Conservation (phyloP, 2,797 vertebrate species). For the Ibycter americanus region DNA sequence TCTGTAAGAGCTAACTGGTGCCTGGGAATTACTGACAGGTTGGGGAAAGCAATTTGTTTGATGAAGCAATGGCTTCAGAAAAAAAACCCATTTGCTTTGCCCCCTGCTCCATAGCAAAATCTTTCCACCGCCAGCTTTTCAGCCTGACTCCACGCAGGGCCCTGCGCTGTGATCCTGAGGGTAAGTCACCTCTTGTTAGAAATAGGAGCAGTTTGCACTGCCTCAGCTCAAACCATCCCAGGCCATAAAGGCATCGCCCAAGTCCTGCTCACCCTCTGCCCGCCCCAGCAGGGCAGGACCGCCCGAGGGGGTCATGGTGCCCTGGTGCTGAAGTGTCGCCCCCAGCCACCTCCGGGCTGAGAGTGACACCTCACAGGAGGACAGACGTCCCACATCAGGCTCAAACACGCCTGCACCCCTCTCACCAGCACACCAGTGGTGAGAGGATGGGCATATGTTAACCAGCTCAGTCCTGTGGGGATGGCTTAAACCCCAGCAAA, state of each 20-base stretch:
- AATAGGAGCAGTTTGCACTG: too few species aligned
- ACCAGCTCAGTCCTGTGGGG: background rate
- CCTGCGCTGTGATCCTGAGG: background rate
- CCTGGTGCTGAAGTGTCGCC: background rate
- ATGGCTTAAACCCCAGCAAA: background rate
- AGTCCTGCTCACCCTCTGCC: background rate
- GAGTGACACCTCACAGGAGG: background rate
- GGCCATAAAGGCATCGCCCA: fast-evolving
- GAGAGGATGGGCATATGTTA: background rate
- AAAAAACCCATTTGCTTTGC: background rate
- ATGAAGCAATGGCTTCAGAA: background rate
- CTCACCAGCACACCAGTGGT: background rate
- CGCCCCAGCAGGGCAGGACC: background rate
- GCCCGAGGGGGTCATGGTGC: fast-evolving
- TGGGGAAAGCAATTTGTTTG: background rate
- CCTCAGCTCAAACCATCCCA: background rate
- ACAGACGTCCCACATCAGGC: background rate
- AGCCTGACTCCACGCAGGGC: fast-evolving
- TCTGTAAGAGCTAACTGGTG: background rate
- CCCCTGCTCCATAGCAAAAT: background rate
- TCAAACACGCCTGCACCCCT: background rate
- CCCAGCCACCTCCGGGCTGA: fast-evolving
- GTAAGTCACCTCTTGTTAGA: background rate
- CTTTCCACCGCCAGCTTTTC: background rate
- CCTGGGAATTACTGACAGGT: background rate